Conservation (phyloP, 2,113 vertebrate species). For the Rhabdomys dilectus region DNA sequence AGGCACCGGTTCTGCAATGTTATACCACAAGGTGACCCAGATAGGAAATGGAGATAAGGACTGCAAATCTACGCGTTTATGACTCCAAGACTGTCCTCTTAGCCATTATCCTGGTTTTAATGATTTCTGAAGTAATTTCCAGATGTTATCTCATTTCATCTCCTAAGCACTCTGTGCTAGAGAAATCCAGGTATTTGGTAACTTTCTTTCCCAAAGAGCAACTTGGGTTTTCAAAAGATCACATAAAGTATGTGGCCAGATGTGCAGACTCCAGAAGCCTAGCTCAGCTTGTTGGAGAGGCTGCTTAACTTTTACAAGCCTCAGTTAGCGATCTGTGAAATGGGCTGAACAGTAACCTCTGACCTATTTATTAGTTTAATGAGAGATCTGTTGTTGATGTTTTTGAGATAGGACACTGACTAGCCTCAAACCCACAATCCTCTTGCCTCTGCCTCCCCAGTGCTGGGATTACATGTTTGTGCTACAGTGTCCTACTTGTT, state of each 20-base stretch:
- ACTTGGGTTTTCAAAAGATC: background rate
- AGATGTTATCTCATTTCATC: conserved; percentile 38
- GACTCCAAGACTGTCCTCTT: background rate
- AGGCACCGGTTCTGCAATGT: conserved; percentile 2
- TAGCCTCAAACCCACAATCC: background rate
- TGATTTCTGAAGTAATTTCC: conserved; percentile 50
- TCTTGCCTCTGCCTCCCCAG: background rate
- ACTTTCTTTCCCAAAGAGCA: background rate
- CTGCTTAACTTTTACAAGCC: background rate
- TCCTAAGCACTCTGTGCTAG: background rate
- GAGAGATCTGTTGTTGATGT: background rate
- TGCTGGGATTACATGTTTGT: background rate
- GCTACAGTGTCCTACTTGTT: background rate
- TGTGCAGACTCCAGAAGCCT: background rate
- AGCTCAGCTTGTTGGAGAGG: background rate
- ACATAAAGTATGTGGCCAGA: background rate
- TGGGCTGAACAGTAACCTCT: background rate
- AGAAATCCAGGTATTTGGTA: conserved; percentile 4
- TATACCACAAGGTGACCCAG: conserved; percentile 38
- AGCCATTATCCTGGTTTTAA: conserved; percentile 39
- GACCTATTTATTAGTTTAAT: too few relatives aligned
- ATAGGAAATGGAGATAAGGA: conserved; percentile 6
- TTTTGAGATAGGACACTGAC: background rate
- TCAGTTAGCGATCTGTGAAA: conserved; percentile 24
- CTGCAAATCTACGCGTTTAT: background rate